Evolutionary conservation across 2,113 vertebrate genomes (phyloP).

Genomic region (Ammospiza caudacuta): DNA sequence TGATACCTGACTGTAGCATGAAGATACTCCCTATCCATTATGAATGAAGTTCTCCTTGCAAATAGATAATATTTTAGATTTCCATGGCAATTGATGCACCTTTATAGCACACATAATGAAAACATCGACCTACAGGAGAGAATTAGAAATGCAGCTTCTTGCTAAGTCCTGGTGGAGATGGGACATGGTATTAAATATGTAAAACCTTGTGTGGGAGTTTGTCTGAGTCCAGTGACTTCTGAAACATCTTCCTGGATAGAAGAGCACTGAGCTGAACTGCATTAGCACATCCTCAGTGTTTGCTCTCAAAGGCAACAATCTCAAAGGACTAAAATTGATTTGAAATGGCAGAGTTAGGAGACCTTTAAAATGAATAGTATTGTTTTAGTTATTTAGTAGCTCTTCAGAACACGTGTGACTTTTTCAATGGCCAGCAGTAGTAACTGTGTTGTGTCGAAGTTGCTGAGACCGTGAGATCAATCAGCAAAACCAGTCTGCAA

Average conservation of each 20-base stretch:
- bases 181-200: background rate
- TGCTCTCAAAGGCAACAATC: background rate
- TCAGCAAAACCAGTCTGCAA: slow-evolving; percentile 33
- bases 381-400: background rate
- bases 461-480: slow-evolving; percentile 29
- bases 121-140: background rate
- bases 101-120: background rate
- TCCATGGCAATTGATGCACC: background rate
- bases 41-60: background rate
- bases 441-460: slow-evolving; percentile 37
- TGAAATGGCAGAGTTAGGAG: background rate
- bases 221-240: background rate
- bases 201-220: background rate
- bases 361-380: background rate
- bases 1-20: background rate
- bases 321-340: background rate
- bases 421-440: background rate
- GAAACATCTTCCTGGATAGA: background rate
- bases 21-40: background rate
- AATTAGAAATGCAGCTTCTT: background rate
- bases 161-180: background rate
- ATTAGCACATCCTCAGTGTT: background rate
- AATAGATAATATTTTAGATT: background rate
- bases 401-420: slow-evolving; percentile 1
- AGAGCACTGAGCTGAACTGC: background rate